Conservation (phyloP, 2,888 invertebrate genomes). For the Drosophila gaucha region DNA sequence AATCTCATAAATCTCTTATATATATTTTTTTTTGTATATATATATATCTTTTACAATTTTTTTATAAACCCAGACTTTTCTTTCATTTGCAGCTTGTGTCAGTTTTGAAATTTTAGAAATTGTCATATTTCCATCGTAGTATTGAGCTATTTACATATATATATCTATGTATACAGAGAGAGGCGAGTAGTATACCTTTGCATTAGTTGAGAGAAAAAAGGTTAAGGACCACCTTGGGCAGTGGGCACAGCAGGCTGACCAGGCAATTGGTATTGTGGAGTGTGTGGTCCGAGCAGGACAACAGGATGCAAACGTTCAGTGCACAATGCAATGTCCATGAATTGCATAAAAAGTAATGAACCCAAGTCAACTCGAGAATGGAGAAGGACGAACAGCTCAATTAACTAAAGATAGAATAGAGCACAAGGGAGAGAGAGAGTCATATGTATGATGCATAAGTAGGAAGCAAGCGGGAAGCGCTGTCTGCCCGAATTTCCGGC, state of each 20-base stretch:
- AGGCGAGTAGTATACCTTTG: not conserved
- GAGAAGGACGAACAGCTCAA: conserved; percentile 59
- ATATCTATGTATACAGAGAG: not conserved
- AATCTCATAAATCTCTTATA: not conserved
- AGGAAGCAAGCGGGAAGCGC: conserved; percentile 50
- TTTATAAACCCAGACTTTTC: not conserved
- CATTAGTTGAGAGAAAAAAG: not conserved
- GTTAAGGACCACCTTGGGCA: conserved; percentile 43
- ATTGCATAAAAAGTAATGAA: conserved; percentile 76
- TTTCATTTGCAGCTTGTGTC: not conserved
- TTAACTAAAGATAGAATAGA: conserved; percentile 49
- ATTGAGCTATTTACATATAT: not conserved
- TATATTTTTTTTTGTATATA: no score
- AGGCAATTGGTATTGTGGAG: conserved; percentile 42
- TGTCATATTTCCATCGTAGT: not conserved
- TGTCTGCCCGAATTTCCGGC: conserved; percentile 69
- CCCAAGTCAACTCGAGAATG: conserved; percentile 23
- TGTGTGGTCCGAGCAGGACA: conserved; percentile 68
- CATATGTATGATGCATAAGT: conserved; percentile 60
- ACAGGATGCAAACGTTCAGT: conserved; percentile 61
- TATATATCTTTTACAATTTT: not conserved
- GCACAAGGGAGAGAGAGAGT: not conserved
- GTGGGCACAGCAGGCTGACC: conserved; percentile 45
- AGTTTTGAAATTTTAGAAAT: not conserved
- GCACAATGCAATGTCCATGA: conserved; percentile 68